Percentiles rank a stretch among this genome's conserved stretches.
Evolutionary conservation across 1,140 invertebrate species (phyloP).

Genomic region (Holotrichia oblita): DNA sequence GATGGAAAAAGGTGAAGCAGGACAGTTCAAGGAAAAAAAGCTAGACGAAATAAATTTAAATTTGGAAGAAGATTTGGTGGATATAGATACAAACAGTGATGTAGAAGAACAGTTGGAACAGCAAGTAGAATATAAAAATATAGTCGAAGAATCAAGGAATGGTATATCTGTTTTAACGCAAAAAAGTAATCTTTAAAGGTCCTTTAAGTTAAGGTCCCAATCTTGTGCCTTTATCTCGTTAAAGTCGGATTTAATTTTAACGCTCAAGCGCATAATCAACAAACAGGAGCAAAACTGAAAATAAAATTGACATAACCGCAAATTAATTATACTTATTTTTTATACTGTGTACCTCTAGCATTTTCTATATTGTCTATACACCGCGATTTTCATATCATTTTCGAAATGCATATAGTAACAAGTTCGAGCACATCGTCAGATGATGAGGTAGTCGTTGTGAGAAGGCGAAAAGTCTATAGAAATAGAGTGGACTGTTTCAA

Average conservation of each 20-base stretch:
- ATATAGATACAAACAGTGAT: background rate
- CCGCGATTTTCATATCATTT: background rate
- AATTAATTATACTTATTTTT: background rate
- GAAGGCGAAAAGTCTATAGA: too few relatives aligned
- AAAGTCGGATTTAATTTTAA: background rate
- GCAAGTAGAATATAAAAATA: too few relatives aligned
- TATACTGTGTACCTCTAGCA: background rate
- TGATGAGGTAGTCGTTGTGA: too few relatives aligned
- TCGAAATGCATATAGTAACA: too few relatives aligned
- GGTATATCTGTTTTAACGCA: too few relatives aligned
- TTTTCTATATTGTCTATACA: background rate
- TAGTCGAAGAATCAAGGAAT: too few relatives aligned
- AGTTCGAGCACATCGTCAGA: too few relatives aligned
- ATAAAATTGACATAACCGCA: background rate
- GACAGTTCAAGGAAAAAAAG: slow-evolving; percentile 27
- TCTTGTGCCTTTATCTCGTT: background rate
- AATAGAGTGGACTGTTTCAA: too few relatives aligned
- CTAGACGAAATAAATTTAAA: slow-evolving; percentile 40
- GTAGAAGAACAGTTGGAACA: background rate
- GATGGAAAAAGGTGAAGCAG: background rate
- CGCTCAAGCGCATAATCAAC: background rate
- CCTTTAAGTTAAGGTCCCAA: background rate
- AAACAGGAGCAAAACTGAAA: background rate
- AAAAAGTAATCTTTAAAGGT: background rate
- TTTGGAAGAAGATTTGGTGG: slow-evolving; percentile 36